Percentiles rank a stretch among this genome's conserved stretches.
These are phyloP conservation scores for Epiblema foenella DNA, from an alignment of 2,888 invertebrate genomes.

Conservation along the genomic window DNA sequence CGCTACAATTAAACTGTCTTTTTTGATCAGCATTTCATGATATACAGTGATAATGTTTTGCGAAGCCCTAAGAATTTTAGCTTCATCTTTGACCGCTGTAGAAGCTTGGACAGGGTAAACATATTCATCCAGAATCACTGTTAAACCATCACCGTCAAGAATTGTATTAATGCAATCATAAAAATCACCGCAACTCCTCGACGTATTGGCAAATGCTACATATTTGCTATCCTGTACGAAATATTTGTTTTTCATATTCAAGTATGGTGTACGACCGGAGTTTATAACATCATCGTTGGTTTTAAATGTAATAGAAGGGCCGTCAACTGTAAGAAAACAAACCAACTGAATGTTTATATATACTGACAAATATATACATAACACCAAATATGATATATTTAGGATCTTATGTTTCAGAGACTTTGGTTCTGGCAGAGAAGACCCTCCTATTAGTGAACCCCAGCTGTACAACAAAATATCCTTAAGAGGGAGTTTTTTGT, in stretches of 20 bases:
- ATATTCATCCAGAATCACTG: conserved; percentile 58
- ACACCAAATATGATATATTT: conserved; percentile 62
- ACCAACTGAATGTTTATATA: conserved; percentile 69
- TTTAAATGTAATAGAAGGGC: conserved; percentile 61
- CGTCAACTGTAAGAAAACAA: conserved; percentile 67
- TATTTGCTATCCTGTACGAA: conserved; percentile 63
- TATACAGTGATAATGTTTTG: conserved; percentile 65
- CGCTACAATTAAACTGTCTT: conserved; percentile 54
- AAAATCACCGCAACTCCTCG: conserved; percentile 59
- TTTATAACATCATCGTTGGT: conserved; percentile 61
- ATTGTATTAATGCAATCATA: conserved; percentile 56
- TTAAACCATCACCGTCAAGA: conserved; percentile 60
- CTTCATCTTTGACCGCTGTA: conserved; percentile 66
- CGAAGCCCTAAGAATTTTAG: conserved; percentile 57
- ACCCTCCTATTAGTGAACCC: conserved; percentile 66
- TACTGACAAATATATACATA: conserved; percentile 65
- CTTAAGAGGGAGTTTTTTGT: conserved; percentile 51
- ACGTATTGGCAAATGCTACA: conserved; percentile 56
- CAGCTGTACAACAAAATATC: conserved; percentile 62
- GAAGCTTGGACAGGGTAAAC: conserved; percentile 60
- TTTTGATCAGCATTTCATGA: conserved; percentile 69
- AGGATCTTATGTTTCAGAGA: conserved; percentile 66
- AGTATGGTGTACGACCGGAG: conserved; percentile 60
- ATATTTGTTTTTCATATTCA: conserved; percentile 57
- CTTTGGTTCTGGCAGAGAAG: conserved; percentile 58